phyloP scores from a whole-genome alignment of 2,797 vertebrate genomes.

The Tarsius wallacei region DNA sequence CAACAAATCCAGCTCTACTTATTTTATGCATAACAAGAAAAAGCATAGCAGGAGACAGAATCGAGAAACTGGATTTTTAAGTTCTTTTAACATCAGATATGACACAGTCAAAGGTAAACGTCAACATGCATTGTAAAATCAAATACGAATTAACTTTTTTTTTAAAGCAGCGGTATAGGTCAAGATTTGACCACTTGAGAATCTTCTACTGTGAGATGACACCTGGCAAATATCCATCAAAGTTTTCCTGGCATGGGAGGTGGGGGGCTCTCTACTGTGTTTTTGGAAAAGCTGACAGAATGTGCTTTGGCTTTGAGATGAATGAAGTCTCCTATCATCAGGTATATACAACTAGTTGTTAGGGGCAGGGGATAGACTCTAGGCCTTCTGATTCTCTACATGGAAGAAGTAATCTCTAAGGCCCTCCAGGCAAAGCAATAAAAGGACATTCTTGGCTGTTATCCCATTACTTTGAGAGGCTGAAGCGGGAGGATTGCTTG shows the following conservation, averaged over 20 bases:
- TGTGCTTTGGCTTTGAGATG: background rate
- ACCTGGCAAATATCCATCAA: background rate
- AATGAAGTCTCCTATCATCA: background rate
- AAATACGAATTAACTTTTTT: background rate
- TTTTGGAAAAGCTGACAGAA: slow-evolving; percentile 6
- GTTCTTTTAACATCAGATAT: background rate
- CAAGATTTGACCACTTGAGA: background rate
- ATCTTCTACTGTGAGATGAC: background rate
- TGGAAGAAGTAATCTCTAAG: background rate
- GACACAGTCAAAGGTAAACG: background rate
- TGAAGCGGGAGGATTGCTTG: too few species aligned
- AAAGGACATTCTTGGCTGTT: background rate
- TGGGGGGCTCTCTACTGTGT: background rate
- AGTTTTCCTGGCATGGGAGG: background rate
- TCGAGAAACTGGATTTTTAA: background rate
- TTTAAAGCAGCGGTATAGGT: background rate
- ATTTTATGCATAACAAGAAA: slow-evolving; percentile 15
- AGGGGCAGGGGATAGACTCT: background rate
- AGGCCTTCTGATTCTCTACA: background rate
- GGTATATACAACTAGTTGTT: background rate
- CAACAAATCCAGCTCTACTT: background rate
- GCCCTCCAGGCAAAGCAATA: background rate
- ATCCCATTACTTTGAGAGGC: too few species aligned
- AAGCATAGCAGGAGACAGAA: background rate
- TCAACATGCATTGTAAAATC: background rate